These are phyloP conservation scores for Tetropium fuscum DNA, from an alignment of 2,888 invertebrate species.

Conservation along the genomic window DNA sequence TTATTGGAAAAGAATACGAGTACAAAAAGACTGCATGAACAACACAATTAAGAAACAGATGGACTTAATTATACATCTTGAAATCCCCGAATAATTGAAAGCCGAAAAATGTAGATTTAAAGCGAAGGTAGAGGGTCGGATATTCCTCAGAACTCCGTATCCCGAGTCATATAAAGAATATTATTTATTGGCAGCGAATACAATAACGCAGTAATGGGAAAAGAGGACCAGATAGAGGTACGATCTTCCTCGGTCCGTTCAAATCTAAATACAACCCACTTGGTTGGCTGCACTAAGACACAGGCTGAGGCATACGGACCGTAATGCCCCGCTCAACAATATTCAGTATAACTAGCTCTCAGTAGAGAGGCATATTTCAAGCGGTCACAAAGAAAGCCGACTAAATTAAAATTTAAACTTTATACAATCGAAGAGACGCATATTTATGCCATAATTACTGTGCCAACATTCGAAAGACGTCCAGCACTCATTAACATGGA, in stretches of 20 bases:
- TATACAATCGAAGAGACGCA: conserved; percentile 56
- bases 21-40: conserved; percentile 35
- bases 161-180: conserved; percentile 65
- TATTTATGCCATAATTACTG: conserved; percentile 62
- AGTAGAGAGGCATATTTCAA: conserved; percentile 53
- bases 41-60: conserved; percentile 60
- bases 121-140: conserved; percentile 46
- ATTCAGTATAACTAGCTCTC: conserved; percentile 59
- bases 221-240: conserved; percentile 47
- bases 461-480: conserved; percentile 39
- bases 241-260: conserved; percentile 8
- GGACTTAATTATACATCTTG: conserved; percentile 61
- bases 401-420: conserved; percentile 60
- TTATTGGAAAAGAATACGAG: conserved; percentile 4
- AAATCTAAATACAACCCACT: conserved; percentile 25
- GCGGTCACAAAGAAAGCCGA: conserved; percentile 59
- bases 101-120: conserved; percentile 55
- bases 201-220: conserved; percentile 64
- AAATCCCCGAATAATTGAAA: conserved; percentile 60
- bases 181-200: conserved; percentile 65
- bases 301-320: conserved; percentile 54
- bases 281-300: conserved; percentile 28
- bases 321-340: conserved; percentile 58
- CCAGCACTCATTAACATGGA: conserved; percentile 36
- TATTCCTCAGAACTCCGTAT: conserved; percentile 48